Percentiles rank a stretch among this genome's conserved stretches.
Conservation (phyloP, 2,888 invertebrate species). For the Poecilus cupreus region DNA sequence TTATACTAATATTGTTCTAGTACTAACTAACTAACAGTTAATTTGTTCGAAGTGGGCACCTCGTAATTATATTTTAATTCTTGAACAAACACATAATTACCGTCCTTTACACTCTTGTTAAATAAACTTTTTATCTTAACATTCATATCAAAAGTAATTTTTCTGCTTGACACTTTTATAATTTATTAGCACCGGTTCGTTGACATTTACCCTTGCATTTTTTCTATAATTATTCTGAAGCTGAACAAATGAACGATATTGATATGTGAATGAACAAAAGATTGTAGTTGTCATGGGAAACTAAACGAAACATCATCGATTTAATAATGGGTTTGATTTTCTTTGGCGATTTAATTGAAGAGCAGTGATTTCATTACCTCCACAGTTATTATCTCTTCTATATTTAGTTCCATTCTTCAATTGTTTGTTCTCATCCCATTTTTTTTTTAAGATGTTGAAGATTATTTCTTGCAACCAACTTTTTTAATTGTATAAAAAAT, state of each 20-base stretch:
- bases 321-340: neutral
- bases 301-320: neutral
- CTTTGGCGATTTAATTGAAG: neutral
- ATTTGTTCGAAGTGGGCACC: neutral
- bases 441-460: no score
- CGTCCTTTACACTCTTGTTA: neutral
- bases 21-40: no score
- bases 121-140: neutral
- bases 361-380: no score
- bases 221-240: neutral
- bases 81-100: neutral
- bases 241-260: neutral
- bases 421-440: no score
- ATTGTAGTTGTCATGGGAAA: neutral
- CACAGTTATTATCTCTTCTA: no score
- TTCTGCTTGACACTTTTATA: no score
- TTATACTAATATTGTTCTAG: no score
- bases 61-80: neutral
- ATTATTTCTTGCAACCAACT: no score
- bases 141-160: no score
- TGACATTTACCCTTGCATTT: neutral
- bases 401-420: no score
- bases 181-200: no score
- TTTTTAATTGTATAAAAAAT: no score
- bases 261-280: neutral